Base-by-base conservation (phyloP, 2,797 vertebrate genomes). In the Coranthus polyacanthus region DNA sequence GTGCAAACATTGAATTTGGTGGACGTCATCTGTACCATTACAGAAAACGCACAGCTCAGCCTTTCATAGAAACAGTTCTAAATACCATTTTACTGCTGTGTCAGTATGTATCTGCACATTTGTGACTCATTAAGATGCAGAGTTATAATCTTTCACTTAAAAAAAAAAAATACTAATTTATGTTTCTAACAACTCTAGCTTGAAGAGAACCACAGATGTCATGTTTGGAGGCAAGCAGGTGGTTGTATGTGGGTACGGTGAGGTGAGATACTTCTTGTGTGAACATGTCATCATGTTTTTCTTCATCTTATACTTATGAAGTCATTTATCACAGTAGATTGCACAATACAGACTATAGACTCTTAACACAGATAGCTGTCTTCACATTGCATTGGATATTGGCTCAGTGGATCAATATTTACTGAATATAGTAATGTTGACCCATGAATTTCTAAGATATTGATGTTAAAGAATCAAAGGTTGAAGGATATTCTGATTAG, bases 151-250 rank as follows among this genome's bases (percentile, higher is more conserved):
- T 68, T 46, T 45, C 64, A 63, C 52, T 55, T 37, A 7, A 12
- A 57, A 10, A 49, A 10, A 49, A 57, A 67, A 53, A 52, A 21
- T 62, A 43, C 11, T 58, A 24, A 83, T 78, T 2, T 65, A 9
- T 74, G 16, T 83, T 22, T 78, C 51, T 47, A 58, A 53, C 20
- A 12, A 82, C 29, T 74, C 5, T 76, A 98, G 97, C 78, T 92
- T 98, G 89, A 98, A 98, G 93, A 95, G 97, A 92, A 97, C 97
- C 89, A 98, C 97, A 34, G 96, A 98, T 84, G 96, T 98, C 82
- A 98, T 98, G 97, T 98, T 98, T 71, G 97, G 97, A 90, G 97
- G 97, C 78, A 98, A 98, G 71, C 97, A 98, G 87, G 95, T 98
- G 90, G 95, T 97, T 52, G 95, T 98, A 20, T 98, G 96, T 92